Base-by-base conservation (phyloP, 2,888 invertebrate genomes). In the Bhutanitis thaidina region DNA sequence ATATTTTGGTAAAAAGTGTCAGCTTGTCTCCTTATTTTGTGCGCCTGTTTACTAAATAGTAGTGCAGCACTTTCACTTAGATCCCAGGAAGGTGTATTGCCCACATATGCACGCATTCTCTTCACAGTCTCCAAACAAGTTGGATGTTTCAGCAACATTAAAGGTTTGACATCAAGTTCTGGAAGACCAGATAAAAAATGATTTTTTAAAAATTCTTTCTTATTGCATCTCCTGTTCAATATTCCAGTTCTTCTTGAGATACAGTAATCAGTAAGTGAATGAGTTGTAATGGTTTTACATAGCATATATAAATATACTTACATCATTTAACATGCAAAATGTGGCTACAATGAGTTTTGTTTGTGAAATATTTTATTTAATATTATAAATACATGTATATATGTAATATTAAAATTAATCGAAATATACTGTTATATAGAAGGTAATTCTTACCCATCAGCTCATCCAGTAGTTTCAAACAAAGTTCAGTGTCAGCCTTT, bases 141-240 rank as follows among this genome's bases (percentile, higher is more conserved):
- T 0, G 96, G 94, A 83, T 96, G 95, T 61, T 96, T 96, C 49
- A 95, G 91, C 36, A 97, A 76, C 94, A 96, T 95, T 15, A 96
- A 77, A 0, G 93, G 92, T 55, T 93, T 93, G 15, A 94, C 71
- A 4, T 92, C 81, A 53, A 94, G 67, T 7, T 90, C 90, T 71
- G 34, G 12, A 34, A 88, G 0, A 53, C 57, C 5, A 30, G 5
- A 27, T 27, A 20, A 20, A 20, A 5, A 20, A 3, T 20, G 20
- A 20, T 20, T 20, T 3, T 2, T 20, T n/a, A n/a, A n/a, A n/a
- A n/a, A n/a, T n/a, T n/a, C n/a, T n/a, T n/a, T n/a, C n/a, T n/a
- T n/a, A n/a, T n/a, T n/a, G n/a, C n/a, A n/a, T n/a, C n/a, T n/a
- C n/a, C n/a, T n/a, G n/a, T n/a, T n/a, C n/a, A n/a, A n/a, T n/a